Evolutionary conservation across 53 echinoderm and acorn worm genomes (phyloP).

Genomic region (Astropecten irregularis): DNA sequence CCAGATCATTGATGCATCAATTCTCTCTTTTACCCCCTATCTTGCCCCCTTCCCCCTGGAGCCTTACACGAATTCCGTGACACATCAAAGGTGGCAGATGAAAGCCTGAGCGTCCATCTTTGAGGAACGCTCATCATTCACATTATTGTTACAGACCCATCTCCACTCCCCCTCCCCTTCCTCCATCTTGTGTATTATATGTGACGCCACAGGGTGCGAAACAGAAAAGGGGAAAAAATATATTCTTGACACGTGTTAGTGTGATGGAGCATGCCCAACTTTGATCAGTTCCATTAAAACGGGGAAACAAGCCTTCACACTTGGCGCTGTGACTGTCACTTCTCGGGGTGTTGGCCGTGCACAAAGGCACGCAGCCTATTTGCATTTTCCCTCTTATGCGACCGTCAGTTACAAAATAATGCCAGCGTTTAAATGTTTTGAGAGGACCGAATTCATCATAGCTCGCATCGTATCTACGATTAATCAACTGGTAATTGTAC

Average conservation of each 20-base stretch:
- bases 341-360: too few species aligned
- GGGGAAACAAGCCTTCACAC: neutral
- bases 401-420: too few species aligned
- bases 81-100: neutral
- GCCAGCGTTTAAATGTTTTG: too few species aligned
- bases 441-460: too few species aligned
- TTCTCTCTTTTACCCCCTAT: too few species aligned
- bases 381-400: too few species aligned
- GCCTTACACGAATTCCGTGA: conserved; percentile 40
- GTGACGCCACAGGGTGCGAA: conserved; percentile 18
- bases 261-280: neutral
- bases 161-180: too few species aligned
- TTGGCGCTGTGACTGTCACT: too few species aligned
- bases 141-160: neutral
- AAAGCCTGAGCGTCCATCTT: neutral
- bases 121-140: conserved; percentile 15
- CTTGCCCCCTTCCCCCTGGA: neutral
- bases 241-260: conserved; percentile 1
- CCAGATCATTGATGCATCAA: conserved; percentile 5
- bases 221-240: neutral
- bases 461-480: too few species aligned
- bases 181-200: too few species aligned
- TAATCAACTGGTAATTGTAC: too few species aligned
- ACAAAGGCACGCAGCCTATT: too few species aligned
- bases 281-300: neutral